phyloP scores from a whole-genome alignment of 37 sponge, comb jelly and placozoan species.

The Spongilla lacustris region DNA sequence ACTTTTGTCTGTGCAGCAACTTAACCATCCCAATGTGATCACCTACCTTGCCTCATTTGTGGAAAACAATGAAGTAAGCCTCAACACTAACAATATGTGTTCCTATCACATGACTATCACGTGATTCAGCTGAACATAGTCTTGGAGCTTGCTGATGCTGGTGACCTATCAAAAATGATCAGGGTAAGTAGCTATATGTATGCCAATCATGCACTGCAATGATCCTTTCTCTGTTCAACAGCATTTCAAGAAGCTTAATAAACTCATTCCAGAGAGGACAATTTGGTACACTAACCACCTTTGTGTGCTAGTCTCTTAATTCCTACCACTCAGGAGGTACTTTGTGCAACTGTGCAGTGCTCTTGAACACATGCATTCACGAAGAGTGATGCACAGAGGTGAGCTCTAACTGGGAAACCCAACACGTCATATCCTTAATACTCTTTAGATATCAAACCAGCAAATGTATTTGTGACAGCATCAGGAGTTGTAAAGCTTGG shows the following conservation, averaged over 20 bases:
- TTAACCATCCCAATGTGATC: slow-evolving; percentile 98
- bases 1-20: slow-evolving; percentile 54
- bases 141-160: slow-evolving; percentile 99
- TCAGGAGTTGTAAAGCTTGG: slow-evolving; percentile 97
- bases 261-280: slow-evolving; percentile 95
- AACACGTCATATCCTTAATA: neutral
- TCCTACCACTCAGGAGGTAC: slow-evolving; percentile 73
- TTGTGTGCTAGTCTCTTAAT: neutral
- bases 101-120: no score
- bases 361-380: slow-evolving; percentile 96
- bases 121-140: slow-evolving; percentile 90
- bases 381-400: slow-evolving; percentile 99
- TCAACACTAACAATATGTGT: neutral
- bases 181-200: slow-evolving; percentile 44
- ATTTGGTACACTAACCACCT: slow-evolving; percentile 70
- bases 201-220: neutral
- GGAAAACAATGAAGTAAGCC: slow-evolving; percentile 96
- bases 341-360: slow-evolving; percentile 96
- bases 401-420: neutral
- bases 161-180: slow-evolving; percentile 97
- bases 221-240: slow-evolving; percentile 16
- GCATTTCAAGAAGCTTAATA: slow-evolving; percentile 97
- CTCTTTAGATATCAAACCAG: slow-evolving; percentile 94
- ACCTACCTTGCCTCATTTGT: slow-evolving; percentile 94
- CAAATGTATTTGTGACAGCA: slow-evolving; percentile 98